A percentile compares a stretch with the other conserved stretches of the same genome.
phyloP scores from a whole-genome alignment of 2,797 vertebrate species.

The Myiothlypis chrysogaster region DNA sequence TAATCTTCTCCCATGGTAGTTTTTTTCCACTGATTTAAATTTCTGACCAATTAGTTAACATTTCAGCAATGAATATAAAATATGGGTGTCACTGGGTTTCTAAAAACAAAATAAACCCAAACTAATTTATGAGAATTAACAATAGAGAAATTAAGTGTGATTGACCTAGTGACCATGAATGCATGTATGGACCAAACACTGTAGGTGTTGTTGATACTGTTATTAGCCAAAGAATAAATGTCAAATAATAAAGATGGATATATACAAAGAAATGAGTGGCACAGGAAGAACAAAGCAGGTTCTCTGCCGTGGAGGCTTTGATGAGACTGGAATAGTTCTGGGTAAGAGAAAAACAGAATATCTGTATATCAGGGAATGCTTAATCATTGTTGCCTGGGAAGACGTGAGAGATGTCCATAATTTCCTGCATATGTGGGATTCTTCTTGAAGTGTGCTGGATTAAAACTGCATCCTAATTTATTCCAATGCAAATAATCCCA shows the following conservation, averaged over 20 bases:
- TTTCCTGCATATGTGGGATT: background rate
- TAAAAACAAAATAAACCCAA: background rate
- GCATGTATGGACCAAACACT: background rate
- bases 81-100: background rate
- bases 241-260: background rate
- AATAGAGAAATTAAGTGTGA: background rate
- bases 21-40: background rate
- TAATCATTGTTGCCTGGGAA: accelerated
- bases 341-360: background rate
- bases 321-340: background rate
- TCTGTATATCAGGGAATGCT: background rate
- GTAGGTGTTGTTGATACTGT: accelerated
- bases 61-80: background rate
- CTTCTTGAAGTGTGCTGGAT: background rate
- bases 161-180: background rate
- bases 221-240: background rate
- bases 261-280: background rate
- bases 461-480: background rate
- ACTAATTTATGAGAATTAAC: background rate
- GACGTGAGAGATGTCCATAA: background rate
- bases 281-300: background rate
- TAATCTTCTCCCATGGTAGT: background rate
- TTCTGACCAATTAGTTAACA: background rate
- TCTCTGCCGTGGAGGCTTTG: background rate
- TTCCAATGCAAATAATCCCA: background rate